These are phyloP conservation scores for Clarias batrachus DNA, from an alignment of 2,113 vertebrate genomes.

Conservation along the genomic window DNA sequence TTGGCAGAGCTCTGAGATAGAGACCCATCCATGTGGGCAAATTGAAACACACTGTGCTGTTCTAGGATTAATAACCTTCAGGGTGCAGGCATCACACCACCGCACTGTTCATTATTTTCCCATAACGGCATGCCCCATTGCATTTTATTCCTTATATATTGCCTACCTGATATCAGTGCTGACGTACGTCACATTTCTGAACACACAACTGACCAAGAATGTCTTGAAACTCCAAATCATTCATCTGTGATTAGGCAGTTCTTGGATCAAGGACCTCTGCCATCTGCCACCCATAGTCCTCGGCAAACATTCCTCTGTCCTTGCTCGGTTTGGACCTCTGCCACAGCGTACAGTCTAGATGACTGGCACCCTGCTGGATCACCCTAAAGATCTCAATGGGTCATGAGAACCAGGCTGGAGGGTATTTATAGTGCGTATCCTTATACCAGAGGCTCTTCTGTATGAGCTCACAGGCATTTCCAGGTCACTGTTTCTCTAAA, in stretches of 20 bases:
- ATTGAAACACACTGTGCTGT: not conserved
- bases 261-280: constrained; percentile 9
- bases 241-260: constrained; percentile 9
- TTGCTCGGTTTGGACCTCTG: not conserved
- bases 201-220: not conserved
- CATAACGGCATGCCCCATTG: not conserved
- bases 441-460: constrained; percentile 53
- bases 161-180: not conserved
- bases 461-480: constrained; percentile 70
- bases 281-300: not conserved
- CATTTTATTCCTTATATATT: not conserved
- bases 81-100: not conserved
- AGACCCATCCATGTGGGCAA: not conserved
- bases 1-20: no score
- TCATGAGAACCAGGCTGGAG: constrained; percentile 72
- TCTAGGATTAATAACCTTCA: not conserved
- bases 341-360: constrained; percentile 23
- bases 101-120: not conserved
- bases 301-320: not conserved
- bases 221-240: constrained; percentile 23
- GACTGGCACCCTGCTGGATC: constrained; percentile 38
- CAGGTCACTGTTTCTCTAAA: constrained; percentile 63
- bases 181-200: not conserved
- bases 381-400: constrained; percentile 53
- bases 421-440: constrained; percentile 52